A percentile compares a stretch with the other conserved stretches of the same genome.
Conservation (phyloP, 2,888 invertebrate species). For the Ferdinandea cuprea region DNA sequence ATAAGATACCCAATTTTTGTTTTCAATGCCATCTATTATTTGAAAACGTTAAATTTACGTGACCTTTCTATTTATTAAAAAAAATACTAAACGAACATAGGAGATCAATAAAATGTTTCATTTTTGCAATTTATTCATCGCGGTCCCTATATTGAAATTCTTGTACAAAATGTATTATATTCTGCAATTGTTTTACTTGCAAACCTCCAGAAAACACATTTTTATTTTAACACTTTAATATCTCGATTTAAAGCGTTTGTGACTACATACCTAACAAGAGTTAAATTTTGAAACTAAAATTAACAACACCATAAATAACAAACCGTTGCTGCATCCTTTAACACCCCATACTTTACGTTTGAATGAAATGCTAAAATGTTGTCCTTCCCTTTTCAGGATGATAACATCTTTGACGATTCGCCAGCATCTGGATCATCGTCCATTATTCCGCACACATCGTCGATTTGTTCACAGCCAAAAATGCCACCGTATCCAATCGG, state of each 20-base stretch:
- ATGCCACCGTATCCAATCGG: constrained; percentile 82
- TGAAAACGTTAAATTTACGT: no score
- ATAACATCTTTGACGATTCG: constrained; percentile 79
- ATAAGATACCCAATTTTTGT: no score
- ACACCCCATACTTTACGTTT: neutral
- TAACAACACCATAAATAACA: constrained; percentile 68
- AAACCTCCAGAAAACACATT: neutral
- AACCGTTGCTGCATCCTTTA: constrained; percentile 13
- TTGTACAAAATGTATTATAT: neutral
- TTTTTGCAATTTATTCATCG: no score
- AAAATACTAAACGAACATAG: no score
- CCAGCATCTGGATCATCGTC: constrained; percentile 75
- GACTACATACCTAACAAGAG: constrained; percentile 18
- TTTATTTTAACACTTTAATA: constrained; percentile 24
- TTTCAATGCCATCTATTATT: no score
- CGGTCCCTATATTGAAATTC: no score
- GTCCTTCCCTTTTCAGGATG: constrained; percentile 77
- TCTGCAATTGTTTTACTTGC: neutral
- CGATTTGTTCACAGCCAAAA: constrained; percentile 81
- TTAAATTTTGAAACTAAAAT: constrained; percentile 4
- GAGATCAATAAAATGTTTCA: no score
- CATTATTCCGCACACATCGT: constrained; percentile 72
- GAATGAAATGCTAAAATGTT: neutral
- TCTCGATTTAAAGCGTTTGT: constrained; percentile 22
- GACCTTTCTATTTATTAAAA: no score